Base-by-base conservation (phyloP, 1,140 invertebrate genomes). In the Zaprionus nigranus region DNA sequence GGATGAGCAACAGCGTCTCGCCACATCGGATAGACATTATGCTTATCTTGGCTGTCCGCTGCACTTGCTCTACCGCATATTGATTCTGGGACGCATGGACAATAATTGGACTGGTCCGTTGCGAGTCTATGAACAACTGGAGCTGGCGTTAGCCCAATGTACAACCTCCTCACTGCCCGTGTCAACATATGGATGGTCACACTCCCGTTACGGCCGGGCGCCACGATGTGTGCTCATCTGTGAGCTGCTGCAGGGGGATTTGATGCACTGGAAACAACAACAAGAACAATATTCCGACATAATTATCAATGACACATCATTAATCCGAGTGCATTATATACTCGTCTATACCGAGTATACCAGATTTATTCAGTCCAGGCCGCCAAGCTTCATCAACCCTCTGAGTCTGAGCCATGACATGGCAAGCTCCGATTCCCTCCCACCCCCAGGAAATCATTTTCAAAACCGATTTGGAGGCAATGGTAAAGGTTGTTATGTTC, bases 141-240 rank as follows among this genome's bases (percentile, higher is more conserved):
- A 79, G 9, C 6, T 40, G 1, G 77, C 79, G 1, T n/a, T 75
- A n/a, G 43, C 63, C 1, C 58, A 75, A 22, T 70, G 72, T 30
- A 51, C 20, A 5, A 66, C 15, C 20, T n/a, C 15, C 5, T 12
- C 1, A 20, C 24, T 38, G 12, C 20, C 17, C 4, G 17, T 60
- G 17, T 15, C 30, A 0, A 34, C 15, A 26, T 36, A 26, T 11
- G 43, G 66, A 22, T 81, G 78, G 78, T 7, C 40, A 0, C 43
- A 70, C 13, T 81, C 78, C 0, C 30, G 54, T 1, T 69, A 63
- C 3, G 54, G 46, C 0, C n/a, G 28, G 0, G 36, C 66, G 2
- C 76, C 64, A 5, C 58, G 65, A 17, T 74, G 71, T 17, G 53
- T 81, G 7, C 20, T 81, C 2, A 64, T 81, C 17, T 79, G 79